Base-by-base conservation (phyloP, 92 coral and sea anemone species). In the Micromussa lordhowensis region DNA sequence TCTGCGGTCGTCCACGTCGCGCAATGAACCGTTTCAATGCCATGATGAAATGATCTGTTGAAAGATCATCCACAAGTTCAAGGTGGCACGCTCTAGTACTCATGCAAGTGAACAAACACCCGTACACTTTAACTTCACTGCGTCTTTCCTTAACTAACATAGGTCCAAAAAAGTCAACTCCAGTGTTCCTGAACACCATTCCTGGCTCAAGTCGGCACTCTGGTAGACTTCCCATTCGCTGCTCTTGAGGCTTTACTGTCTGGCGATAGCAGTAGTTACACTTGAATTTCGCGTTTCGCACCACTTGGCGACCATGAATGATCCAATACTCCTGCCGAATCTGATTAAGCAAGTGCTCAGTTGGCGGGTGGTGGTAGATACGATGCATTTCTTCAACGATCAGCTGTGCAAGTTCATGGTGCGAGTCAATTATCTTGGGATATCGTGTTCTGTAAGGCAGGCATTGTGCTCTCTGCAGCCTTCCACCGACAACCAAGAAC, bases 101-200 rank as follows among this genome's bases (percentile, higher is more conserved):
- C 78, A 55, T 88, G 74, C 91, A 88, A 53, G 82, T 80, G 26
- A 88, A 88, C 61, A 61, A 83, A 59, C 84, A 88, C 34, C 88
- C 87, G 69, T 82, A 74, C 38, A 88, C 88, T 0, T 87, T 87
- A 49, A 68, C 36, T 3, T 63, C 51, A 13, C 77, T 74, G 15
- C 82, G 83, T n/a, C 58, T 82, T 40, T 88, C 82, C 68, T 88
- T 88, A 77, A 88, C 83, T 32, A 82, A 28, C 88, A 82, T 82
- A 64, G 78, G 88, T 12, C 91, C 88, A 28, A 82, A 82, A 79
- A 55, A 75, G 64, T 82, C 88, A n/a, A 88, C 87, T 44, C 87
- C 84, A 28, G 91, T 82, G 76, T 82, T 74, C 75, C 77, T 69
- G 22, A 82, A 86, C 30, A 86, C 85, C 58, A 86, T 82, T 36